Percentiles rank a stretch among this genome's conserved stretches.
These are phyloP conservation scores for Syngnathoides biaculeatus DNA, from an alignment of 2,113 vertebrate genomes.

Conservation along the genomic window DNA sequence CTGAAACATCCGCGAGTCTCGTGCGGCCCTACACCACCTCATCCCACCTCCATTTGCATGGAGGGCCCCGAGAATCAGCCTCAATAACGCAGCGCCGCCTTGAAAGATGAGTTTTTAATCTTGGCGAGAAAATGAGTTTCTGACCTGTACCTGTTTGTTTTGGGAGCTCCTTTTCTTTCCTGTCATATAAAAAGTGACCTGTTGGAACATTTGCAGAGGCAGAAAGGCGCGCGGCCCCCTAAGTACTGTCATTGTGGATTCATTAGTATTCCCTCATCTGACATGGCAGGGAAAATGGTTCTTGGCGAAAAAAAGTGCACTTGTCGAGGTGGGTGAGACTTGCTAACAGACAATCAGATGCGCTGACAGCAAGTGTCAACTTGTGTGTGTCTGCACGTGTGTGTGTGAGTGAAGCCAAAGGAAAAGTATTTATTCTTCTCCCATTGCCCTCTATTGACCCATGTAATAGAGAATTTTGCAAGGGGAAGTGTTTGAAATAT, in stretches of 20 bases:
- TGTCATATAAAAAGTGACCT: slow-evolving; percentile 76
- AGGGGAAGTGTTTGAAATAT: slow-evolving; percentile 76
- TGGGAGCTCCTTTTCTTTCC: slow-evolving; percentile 41
- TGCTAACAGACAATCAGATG: slow-evolving; percentile 81
- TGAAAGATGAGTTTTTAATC: slow-evolving; percentile 97
- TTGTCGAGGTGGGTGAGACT: slow-evolving; percentile 77
- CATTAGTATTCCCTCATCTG: slow-evolving; percentile 84
- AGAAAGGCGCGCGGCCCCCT: slow-evolving; percentile 67
- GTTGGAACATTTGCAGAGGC: slow-evolving; percentile 84
- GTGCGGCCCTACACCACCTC: slow-evolving; percentile 66
- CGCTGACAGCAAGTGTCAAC: slow-evolving; percentile 73
- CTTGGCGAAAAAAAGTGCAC: slow-evolving; percentile 63
- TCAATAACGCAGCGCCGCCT: slow-evolving; percentile 75
- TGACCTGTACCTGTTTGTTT: slow-evolving; percentile 80
- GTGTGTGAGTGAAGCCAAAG: slow-evolving; percentile 26
- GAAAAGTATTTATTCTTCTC: slow-evolving; percentile 72
- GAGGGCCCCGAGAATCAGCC: slow-evolving; percentile 75
- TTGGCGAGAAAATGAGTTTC: slow-evolving; percentile 87
- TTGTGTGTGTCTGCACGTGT: slow-evolving; percentile 24
- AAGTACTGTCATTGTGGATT: slow-evolving; percentile 77
- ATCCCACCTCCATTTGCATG: slow-evolving; percentile 87
- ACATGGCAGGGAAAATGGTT: slow-evolving; percentile 75
- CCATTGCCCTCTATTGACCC: slow-evolving; percentile 82
- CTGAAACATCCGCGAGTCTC: slow-evolving; percentile 60
- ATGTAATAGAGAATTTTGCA: slow-evolving; percentile 75